phyloP scores from a whole-genome alignment of 1,140 invertebrate species.

The Eumeta japonica region DNA sequence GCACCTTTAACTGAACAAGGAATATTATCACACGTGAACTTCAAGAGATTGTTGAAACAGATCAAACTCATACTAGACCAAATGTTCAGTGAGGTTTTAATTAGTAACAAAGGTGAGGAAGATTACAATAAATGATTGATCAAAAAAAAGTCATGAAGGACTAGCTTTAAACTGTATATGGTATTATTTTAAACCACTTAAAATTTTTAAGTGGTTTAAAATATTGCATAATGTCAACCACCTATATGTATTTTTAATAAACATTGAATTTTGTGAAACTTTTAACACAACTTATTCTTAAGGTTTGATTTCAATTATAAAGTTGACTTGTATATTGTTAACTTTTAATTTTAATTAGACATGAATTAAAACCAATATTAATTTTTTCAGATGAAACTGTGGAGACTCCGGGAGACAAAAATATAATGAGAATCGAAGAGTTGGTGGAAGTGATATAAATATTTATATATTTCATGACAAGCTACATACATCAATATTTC shows the following conservation, averaged over 20 bases:
- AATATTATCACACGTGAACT: constrained; percentile 34
- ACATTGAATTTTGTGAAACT: too few relatives aligned
- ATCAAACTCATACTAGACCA: constrained; percentile 33
- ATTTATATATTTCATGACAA: not conserved
- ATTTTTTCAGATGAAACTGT: too few relatives aligned
- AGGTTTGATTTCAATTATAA: too few relatives aligned
- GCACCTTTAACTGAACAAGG: constrained; percentile 40
- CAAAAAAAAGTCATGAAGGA: not conserved
- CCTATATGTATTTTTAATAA: too few relatives aligned
- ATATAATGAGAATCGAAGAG: constrained; percentile 34
- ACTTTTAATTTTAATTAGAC: too few relatives aligned
- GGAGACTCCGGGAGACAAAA: constrained; percentile 14
- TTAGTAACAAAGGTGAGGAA: not conserved
- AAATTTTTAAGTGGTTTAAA: too few relatives aligned
- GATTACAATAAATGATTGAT: not conserved
- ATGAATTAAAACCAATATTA: too few relatives aligned
- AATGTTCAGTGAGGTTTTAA: constrained; percentile 19
- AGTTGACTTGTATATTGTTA: too few relatives aligned
- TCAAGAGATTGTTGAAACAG: constrained; percentile 43
- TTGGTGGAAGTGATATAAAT: constrained; percentile 42
- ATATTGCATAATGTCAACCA: too few relatives aligned
- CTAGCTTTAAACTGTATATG: too few relatives aligned
- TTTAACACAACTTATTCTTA: too few relatives aligned
- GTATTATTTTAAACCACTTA: too few relatives aligned
- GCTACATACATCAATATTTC: not conserved